A percentile compares a stretch with the other conserved stretches of the same genome.
Evolutionary conservation across 1,140 invertebrate species (phyloP).

Genomic region (Habropoda laboriosa): DNA sequence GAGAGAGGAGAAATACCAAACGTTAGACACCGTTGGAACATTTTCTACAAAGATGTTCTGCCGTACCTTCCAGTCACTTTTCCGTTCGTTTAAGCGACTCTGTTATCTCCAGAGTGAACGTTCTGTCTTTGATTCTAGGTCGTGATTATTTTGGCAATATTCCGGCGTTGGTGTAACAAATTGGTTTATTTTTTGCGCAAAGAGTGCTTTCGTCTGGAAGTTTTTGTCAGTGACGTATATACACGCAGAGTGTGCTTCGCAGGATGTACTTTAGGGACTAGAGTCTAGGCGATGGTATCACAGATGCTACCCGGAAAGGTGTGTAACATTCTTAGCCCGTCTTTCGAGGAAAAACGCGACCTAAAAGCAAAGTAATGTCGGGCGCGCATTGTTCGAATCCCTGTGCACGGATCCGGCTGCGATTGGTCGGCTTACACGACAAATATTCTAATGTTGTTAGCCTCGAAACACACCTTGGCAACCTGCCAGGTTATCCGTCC

Average conservation of each 20-base stretch:
- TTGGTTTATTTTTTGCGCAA: too few species aligned
- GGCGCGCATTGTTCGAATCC: background rate
- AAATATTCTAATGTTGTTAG: constrained; percentile 66
- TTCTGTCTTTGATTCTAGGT: too few species aligned
- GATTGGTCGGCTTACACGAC: constrained; percentile 35
- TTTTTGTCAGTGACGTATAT: too few species aligned
- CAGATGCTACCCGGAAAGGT: too few species aligned
- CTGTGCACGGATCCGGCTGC: constrained; percentile 18
- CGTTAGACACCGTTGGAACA: constrained; percentile 12
- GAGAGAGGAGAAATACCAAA: constrained; percentile 34
- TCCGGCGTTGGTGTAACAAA: too few species aligned
- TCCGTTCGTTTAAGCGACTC: background rate
- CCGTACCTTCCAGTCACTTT: background rate
- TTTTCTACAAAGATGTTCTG: background rate
- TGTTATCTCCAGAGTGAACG: too few species aligned
- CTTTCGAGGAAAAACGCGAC: background rate
- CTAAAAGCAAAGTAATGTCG: background rate
- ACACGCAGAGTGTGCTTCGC: too few species aligned
- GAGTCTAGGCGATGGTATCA: too few species aligned
- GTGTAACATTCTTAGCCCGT: background rate
- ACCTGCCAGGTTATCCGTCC: constrained; percentile 53
- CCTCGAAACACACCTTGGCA: constrained; percentile 37
- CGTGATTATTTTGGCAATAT: too few species aligned
- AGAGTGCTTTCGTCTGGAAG: too few species aligned
- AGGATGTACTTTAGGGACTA: too few species aligned